Evolutionary conservation across 2,888 invertebrate species (phyloP).

Genomic region (Helobdella robusta): DNA sequence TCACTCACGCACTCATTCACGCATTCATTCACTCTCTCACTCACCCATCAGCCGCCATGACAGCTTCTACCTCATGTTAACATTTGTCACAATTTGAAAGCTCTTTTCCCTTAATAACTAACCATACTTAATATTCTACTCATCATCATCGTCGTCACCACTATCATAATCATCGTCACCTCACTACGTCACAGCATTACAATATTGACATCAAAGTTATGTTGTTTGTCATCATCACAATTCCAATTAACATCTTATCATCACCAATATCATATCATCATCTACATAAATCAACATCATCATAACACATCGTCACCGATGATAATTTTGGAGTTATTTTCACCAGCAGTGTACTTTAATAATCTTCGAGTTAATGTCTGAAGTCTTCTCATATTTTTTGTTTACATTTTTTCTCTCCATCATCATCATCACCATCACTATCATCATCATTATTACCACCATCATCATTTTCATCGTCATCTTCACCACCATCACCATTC

Average conservation of each 20-base stretch:
- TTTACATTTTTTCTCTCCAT: slow-evolving; percentile 9
- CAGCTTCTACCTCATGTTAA: no score
- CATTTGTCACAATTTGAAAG: no score
- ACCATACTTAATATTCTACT: no score
- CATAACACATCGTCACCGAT: no score
- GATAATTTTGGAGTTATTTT: no score
- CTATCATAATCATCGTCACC: not conserved
- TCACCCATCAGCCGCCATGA: no score
- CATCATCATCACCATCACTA: slow-evolving; percentile 22
- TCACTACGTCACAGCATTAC: not conserved
- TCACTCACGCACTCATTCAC: no score
- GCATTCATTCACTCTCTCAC: no score
- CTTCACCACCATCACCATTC: slow-evolving; percentile 23
- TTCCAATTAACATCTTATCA: not conserved
- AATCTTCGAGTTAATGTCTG: not conserved
- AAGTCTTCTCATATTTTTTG: not conserved
- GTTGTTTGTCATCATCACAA: not conserved
- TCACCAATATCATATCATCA: not conserved
- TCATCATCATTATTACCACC: slow-evolving; percentile 11
- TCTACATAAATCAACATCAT: not conserved
- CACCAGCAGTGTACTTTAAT: not conserved
- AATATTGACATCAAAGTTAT: not conserved
- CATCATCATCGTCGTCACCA: not conserved
- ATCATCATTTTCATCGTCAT: slow-evolving; percentile 20
- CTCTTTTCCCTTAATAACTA: no score